A percentile compares a stretch with the other conserved stretches of the same genome.
phyloP scores from a whole-genome alignment of 2,888 invertebrate species.

The Dascillus cervinus region DNA sequence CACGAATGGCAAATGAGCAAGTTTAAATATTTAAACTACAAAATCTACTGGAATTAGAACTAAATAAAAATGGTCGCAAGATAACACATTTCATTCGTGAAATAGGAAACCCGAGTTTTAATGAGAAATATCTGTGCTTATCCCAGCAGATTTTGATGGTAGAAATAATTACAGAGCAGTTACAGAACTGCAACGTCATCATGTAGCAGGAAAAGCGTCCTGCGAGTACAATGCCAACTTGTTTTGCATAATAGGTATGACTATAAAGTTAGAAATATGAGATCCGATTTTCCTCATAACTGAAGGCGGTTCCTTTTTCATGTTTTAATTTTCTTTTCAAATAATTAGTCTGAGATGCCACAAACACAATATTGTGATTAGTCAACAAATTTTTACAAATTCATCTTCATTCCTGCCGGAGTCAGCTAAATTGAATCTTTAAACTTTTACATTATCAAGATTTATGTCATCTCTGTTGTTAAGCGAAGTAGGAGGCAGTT shows the following conservation, averaged over 20 bases:
- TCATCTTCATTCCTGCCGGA: slow-evolving; percentile 30
- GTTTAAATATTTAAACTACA: too few species aligned
- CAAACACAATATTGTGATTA: too few species aligned
- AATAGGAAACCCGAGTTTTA: slow-evolving; percentile 13
- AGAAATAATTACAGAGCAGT: slow-evolving; percentile 16
- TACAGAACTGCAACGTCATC: slow-evolving; percentile 13
- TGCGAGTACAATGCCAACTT: slow-evolving; percentile 11
- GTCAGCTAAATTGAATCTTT: slow-evolving; percentile 32
- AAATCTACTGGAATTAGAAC: too few species aligned
- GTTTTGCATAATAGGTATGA: slow-evolving; percentile 16
- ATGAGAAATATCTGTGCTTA: slow-evolving; percentile 22
- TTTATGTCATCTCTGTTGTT: slow-evolving; percentile 33
- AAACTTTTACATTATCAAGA: slow-evolving; percentile 36
- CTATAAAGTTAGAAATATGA: too few species aligned
- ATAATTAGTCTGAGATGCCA: too few species aligned
- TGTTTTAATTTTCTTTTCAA: too few species aligned
- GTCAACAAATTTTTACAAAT: slow-evolving; percentile 23
- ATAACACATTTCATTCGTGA: too few species aligned
- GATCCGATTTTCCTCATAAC: too few species aligned
- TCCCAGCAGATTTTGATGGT: slow-evolving; percentile 19
- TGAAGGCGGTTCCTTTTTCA: too few species aligned
- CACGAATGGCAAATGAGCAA: too few species aligned
- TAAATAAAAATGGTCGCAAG: too few species aligned
- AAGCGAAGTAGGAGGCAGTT: slow-evolving; percentile 22
- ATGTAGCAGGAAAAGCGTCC: slow-evolving; percentile 10